Base-by-base conservation (phyloP, 2,888 invertebrate genomes). In the Entomobrya proxima region DNA sequence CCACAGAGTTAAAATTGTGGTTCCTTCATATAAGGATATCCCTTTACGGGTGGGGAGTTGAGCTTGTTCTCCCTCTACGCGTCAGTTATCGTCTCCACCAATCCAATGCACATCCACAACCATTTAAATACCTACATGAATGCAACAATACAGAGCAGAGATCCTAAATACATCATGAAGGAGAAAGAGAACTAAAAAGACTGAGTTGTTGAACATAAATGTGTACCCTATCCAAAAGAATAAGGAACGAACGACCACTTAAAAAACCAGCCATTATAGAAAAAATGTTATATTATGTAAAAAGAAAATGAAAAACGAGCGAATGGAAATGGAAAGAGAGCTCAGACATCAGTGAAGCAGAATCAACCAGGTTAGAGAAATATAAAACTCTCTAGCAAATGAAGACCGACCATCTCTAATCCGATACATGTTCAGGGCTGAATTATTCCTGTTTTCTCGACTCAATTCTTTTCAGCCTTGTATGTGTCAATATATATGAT, bases 31-130 rank as follows among this genome's bases (percentile, higher is more conserved):
- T 77, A 76, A 55, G 76, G 58, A 84, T 72, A 77, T 69, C 74
- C 77, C 67, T 84, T 67, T 72, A 77, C 84, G 84, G 84, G 84
- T 84, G 77, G 84, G 77, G 84, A 84, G 77, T 77, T 15, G 64
- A 58, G 30, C 44, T 78, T 0, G 32, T 15, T 76, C 55, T 78
- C 37, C 47, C 83, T 64, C 83, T 83, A 21, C 76, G 83, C 75
- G 75, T 76, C 76, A 76, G 67, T 67, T 64, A 55, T 84, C 72
- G 32, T 78, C 77, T 84, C 84, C 77, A 58, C 83, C 83, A 83
- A 83, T 77, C 84, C 84, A 77, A 83, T 83, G 76, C 76, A 52
- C 76, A 76, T 6, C 37, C 76, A 76, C 55, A n/a, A n/a, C n/a
- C n/a, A n/a, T 81, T 81, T 72, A 69, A 24, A 69, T 69, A 69